Base-by-base conservation (phyloP, 2,888 invertebrate species). In the Nymphalis c-album region DNA sequence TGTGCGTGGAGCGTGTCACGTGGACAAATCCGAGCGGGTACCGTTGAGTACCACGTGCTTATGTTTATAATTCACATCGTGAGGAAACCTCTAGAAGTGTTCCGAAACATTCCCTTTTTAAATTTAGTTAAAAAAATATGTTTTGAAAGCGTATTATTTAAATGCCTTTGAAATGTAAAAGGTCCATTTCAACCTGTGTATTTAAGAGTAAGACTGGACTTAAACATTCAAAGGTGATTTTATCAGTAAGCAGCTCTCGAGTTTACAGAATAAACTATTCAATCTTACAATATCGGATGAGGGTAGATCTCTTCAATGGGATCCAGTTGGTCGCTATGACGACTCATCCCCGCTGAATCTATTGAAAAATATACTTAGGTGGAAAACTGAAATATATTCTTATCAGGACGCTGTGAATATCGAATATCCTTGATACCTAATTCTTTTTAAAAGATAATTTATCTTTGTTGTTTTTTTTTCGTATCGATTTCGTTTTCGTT, bases 261-360 rank as follows among this genome's bases (percentile, higher is more conserved):
- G 82, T 85, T 83, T 84, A 75, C 75, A 79, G 84, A 81, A 87
- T 88, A 86, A 84, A 87, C 87, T 88, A 88, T 89, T 88, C 84
- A 76, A 87, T 79, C 80, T 85, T 83, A 82, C 83, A 84, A 84
- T 86, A 90, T 87, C 85, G 83, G 87, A 88, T 87, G 76, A 87
- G 80, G 85, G 86, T 82, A 84, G 84, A 86, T 83, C 85, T 84
- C 78, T 81, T 90, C 85, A 89, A 86, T 85, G 80, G 83, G 85
- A 86, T 86, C 80, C 80, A 76, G 78, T 77, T 81, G 80, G 86
- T 90, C 76, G 80, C 88, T 84, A 87, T 90, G 88, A 76, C 84
- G 79, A 89, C 85, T 82, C 80, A 85, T 82, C 86, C 84, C 76
- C 72, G 73, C 76, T 75, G 74, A 72, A 73, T 72, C 75, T 77